These are phyloP conservation scores for Caenorhabditis briggsae DNA, from an alignment of 1,140 invertebrate genomes.

Conservation along the genomic window DNA sequence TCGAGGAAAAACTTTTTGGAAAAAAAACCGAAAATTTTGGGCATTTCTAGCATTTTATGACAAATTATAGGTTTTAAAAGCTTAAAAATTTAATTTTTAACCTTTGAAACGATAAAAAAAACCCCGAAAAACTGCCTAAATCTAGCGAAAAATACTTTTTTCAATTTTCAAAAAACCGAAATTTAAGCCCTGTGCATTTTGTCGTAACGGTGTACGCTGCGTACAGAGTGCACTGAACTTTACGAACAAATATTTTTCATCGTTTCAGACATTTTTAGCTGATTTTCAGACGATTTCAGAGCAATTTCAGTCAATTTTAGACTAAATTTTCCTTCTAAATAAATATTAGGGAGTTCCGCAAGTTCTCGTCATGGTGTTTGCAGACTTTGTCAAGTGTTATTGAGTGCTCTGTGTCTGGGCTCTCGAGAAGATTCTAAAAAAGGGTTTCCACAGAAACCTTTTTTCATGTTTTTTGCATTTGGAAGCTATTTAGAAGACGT, in stretches of 20 bases:
- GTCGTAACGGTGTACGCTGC: neutral
- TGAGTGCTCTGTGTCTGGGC: neutral
- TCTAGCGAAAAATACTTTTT: no score
- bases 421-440: neutral
- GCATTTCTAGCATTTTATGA: no score
- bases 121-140: neutral
- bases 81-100: neutral
- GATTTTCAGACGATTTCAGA: no score
- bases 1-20: no score
- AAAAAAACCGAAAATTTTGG: no score
- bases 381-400: constrained; percentile 4
- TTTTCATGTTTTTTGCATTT: neutral
- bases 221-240: neutral
- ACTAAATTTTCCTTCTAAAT: neutral
- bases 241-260: neutral
- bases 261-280: neutral
- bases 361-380: neutral
- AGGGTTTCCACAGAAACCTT: constrained; percentile 23
- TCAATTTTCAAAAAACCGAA: no score
- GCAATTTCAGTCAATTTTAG: neutral
- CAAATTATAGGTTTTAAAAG: no score
- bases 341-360: neutral
- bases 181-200: neutral
- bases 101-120: neutral
- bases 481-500: neutral